Base-by-base conservation (phyloP, 2,113 vertebrate genomes). In the Phrynocephalus versicolor region DNA sequence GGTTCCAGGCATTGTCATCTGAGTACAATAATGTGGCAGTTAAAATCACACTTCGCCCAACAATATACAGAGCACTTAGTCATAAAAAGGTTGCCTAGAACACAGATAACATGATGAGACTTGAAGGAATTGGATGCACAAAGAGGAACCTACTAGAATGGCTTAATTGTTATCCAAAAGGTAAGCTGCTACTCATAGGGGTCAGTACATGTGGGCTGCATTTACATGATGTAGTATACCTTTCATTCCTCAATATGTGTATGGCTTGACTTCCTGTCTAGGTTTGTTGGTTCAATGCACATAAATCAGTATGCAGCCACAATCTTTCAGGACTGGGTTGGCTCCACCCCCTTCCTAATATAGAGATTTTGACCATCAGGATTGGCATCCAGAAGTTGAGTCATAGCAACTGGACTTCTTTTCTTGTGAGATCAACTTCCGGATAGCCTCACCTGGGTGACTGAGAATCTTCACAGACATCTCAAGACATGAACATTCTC, bases 101-200 rank as follows among this genome's bases (percentile, higher is more conserved):
- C n/a, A 57, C 30, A 79, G 71, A 57, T 30, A 41, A 23, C 58
- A 35, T 78, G 76, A 16, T 39, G 60, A 23, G 21, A 60, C 57
- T 25, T 62, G 76, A 67, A 1, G 18, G 30, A 16, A 1, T 72
- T 67, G 85, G 6, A 67, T 69, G 33, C 45, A 37, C 72, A 81
- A 69, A 41, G 2, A 19, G 84, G 60, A 79, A 57, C 55, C 57
- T 57, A 27, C 16, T n/a, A 55, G 51, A 76, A 23, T 76, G 39
- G 15, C 45, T 57, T 35, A 83, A 37, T 57, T 2, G 51, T 81
- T 67, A 16, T 0, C 0, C 81, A 79, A 81, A 35, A 82, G 85
- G 88, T 69, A 5, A n/a, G 14, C 69, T 70, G 45, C 51, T 25
- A 57, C n/a, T 55, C 35, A 51, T 15, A 69, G 12, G 25, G 2